Base-by-base conservation (phyloP, 2,797 vertebrate genomes). In the Steatocranus sp. region DNA sequence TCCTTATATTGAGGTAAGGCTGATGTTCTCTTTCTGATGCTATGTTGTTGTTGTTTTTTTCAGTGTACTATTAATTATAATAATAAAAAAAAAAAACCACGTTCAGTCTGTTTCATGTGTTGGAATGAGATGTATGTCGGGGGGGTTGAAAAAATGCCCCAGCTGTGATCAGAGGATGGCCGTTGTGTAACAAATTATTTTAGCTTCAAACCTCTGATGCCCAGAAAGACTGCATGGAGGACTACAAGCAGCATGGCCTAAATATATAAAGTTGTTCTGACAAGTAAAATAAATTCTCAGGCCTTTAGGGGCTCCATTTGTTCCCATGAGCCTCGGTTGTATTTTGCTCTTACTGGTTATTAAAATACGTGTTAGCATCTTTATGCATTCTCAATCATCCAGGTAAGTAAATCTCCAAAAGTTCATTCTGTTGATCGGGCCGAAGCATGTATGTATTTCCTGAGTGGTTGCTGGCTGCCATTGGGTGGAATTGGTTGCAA, bases 101-200 rank as follows among this genome's bases (percentile, higher is more conserved):
- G 2, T 1, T 43, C 20, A 25, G 20, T 17, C 23, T 46, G 38
- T 68, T 41, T 68, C 14, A 43, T 68, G 20, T 68, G 63, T 7
- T 70, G 38, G 38, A 46, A 27, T 2, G 66, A 70, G 23, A 18
- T 5, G 23, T 46, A 7, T 46, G 36, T 68, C 1, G 14, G 63
- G 23, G 12, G 2, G 20, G 14, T 20, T 7, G n/a, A 61, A 61
- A 15, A 25, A 68, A 68, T 41, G 38, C 15, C 4, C 66, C 38
- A 27, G 23, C 38, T 70, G 38, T 70, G 66, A 11, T 70, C 36
- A 43, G 63, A 46, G 38, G 36, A 7, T 7, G 23, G 66, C 15
- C 15, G 2, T 46, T 70, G 38, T 70, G 66, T 46, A 70, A 70
- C 66, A 70, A 46, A 70, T 70, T 18, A 70, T 43, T 70, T 70